Conservation (phyloP, 2,888 invertebrate genomes). For the Notocelia uddmanniana region DNA sequence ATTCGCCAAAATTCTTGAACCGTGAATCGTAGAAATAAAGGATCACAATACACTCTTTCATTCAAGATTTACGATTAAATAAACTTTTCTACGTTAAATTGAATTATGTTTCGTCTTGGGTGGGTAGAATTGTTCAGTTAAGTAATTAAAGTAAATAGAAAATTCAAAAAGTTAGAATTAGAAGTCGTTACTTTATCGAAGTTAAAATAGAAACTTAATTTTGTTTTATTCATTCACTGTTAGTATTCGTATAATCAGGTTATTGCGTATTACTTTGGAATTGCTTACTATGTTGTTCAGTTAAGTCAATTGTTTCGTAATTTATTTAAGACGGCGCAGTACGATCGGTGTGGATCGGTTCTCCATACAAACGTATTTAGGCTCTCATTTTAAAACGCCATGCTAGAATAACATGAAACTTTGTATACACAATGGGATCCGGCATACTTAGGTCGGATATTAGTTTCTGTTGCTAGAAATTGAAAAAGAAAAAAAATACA, state of each 20-base stretch:
- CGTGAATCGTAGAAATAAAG: background rate
- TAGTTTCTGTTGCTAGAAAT: too few relatives aligned
- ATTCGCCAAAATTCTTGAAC: background rate
- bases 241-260: background rate
- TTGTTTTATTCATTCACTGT: background rate
- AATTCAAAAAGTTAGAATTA: slow-evolving; percentile 14
- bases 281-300: too few relatives aligned
- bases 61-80: background rate
- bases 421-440: too few relatives aligned
- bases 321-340: too few relatives aligned
- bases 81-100: background rate
- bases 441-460: too few relatives aligned
- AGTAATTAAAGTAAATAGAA: slow-evolving; percentile 23
- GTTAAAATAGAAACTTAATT: slow-evolving; percentile 4
- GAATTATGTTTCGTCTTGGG: background rate
- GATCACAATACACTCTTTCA: background rate
- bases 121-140: slow-evolving; percentile 14
- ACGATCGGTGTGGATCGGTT: too few relatives aligned
- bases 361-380: too few relatives aligned
- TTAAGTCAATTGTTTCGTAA: too few relatives aligned
- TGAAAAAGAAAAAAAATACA: too few relatives aligned
- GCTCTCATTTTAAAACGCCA: too few relatives aligned
- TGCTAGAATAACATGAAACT: too few relatives aligned
- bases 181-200: background rate
- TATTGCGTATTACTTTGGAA: too few relatives aligned